Base-by-base conservation (phyloP, 2,888 invertebrate genomes). In the Dastarcus helophoroides region DNA sequence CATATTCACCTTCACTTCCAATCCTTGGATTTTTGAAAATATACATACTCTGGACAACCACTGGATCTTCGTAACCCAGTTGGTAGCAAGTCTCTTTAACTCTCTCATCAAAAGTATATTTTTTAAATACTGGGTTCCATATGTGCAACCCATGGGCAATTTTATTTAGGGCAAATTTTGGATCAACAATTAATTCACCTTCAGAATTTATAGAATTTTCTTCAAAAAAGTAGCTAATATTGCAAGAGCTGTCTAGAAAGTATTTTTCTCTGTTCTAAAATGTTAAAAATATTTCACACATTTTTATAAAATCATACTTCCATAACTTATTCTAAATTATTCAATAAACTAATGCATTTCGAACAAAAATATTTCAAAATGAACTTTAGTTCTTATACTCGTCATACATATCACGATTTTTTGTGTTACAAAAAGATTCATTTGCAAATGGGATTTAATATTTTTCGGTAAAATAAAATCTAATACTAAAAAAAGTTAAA, bases 11-110 rank as follows among this genome's bases (percentile, higher is more conserved):
- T 76, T 83, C 84, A 3, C 89, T 81, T 1, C 94, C 94, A 35
- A 86, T 69, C 10, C 78, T 76, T 1, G 94, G 90, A 65, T 91
- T 91, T 67, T 97, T 98, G 60, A 88, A 97, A 38, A 98, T 95
- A 53, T 89, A 88, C 97, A 97, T 97, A 64, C 94, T 93, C 57
- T 97, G 97, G 2, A 80, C 80, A 0, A 97, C 72, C 0, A 80
- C 79, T 0, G 97, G 97, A 22, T 83, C 79, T 32, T 67, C 63
- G 37, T 82, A 72, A 3, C 77, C 78, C 7, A 95, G 58, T 42
- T 76, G 73, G 45, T 71, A 73, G 38, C 83, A 81, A 3, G 80
- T 64, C 33, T 78, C 71, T 58, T 84, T 81, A 6, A 97, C 76
- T 42, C 84, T 76, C 39, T 83, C 76, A 53, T 82, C 79, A 57